Base-by-base conservation (phyloP, 30 jellyfish, hydroid and myxozoan species). In the Mastigias papua region DNA sequence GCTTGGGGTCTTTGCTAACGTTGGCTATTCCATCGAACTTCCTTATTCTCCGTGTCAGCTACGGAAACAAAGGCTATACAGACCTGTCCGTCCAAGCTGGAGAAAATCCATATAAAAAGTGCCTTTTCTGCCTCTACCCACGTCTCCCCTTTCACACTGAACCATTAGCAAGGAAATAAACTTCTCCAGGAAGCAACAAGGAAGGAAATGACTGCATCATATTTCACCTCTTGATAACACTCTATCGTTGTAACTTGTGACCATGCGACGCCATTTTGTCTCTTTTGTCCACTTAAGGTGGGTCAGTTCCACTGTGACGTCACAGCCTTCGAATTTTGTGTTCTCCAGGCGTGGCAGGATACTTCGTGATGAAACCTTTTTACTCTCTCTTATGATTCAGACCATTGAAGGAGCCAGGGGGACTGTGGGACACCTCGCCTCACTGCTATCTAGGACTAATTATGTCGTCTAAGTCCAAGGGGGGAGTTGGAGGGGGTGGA, bases 181-280 rank as follows among this genome's bases (percentile, higher is more conserved):
- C 72, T 31, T n/a, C 69, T 80, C 81, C 90, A 80, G 90, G 90
- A 80, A 80, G 90, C 13, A 42, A 42, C 54, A 42, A 8, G 54
- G 54, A 15, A 4, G 54, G 13, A 42, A 42, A 42, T 80, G 90
- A 66, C 60, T 9, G 74, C 42, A 30, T 80, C 81, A 64, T 4
- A 62, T 80, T 61, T 42, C 82, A 80, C 10, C 0, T 0, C 27
- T 33, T 13, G 13, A 0, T 15, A 0, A 4, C 54, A 4, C 42
- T 15, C 37, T 5, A 17, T 66, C 30, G 77, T 17, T 15, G 34
- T 31, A 6, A 63, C 23, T 26, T 8, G n/a, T 27, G 21, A 22
- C 5, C 65, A 57, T 5, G n/a, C 77, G 88, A 77, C 78, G 78
- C 88, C 79, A 77, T 77, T 57, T 77, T 77, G 78, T 54, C 26